Conservation (phyloP, 2,113 vertebrate genomes). For the Percina caprodes region DNA sequence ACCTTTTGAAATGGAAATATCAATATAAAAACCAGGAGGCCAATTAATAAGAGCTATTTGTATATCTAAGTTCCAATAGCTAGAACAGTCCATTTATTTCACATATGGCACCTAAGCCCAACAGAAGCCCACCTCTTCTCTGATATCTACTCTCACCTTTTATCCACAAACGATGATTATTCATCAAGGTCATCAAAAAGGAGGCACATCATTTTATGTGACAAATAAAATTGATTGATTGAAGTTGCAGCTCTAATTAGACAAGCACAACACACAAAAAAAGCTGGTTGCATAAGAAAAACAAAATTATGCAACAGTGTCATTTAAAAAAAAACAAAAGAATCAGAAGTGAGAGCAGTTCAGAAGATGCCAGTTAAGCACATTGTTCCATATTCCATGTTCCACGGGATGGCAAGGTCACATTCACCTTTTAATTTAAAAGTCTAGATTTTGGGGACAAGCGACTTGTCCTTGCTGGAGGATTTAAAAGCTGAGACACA, state of each 20-base stretch:
- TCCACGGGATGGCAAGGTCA: not conserved
- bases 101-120: not conserved
- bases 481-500: constrained; percentile 1
- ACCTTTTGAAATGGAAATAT: constrained; percentile 53
- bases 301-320: not conserved
- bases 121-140: too few relatives aligned
- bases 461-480: not conserved
- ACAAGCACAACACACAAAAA: not conserved
- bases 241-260: too few relatives aligned
- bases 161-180: not conserved
- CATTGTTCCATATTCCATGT: not conserved
- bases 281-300: not conserved
- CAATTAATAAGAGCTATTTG: constrained; percentile 26
- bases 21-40: constrained; percentile 13
- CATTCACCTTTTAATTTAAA: not conserved
- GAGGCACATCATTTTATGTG: too few relatives aligned
- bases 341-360: not conserved
- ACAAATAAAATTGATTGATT: too few relatives aligned
- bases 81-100: too few relatives aligned
- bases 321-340: not conserved
- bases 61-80: too few relatives aligned
- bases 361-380: not conserved
- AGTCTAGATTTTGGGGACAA: not conserved
- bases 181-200: not conserved
- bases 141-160: constrained; percentile 3